Base-by-base conservation (phyloP, 2,113 vertebrate genomes). In the Callopanchax toddi region DNA sequence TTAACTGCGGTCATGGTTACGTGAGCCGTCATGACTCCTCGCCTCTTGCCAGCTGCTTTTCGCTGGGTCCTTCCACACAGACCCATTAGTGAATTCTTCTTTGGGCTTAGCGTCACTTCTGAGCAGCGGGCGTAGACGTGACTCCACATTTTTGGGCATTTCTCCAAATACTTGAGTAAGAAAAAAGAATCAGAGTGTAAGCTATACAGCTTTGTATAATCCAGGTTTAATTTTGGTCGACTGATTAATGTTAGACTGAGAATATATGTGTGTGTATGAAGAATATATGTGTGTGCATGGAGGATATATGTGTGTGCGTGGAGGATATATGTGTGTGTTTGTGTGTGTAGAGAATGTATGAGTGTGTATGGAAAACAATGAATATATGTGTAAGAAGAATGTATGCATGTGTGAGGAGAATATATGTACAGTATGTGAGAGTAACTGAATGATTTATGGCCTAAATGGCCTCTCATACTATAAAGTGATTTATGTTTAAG, bases 11-110 rank as follows among this genome's bases (percentile, higher is more conserved):
- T 90, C 83, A 71, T 74, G 83, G 86, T 84, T 86, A 78, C 84
- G 74, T 74, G 68, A 83, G 79, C 80, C 46, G 62, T 68, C 86
- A 60, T 66, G 81, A 81, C 85, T 86, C 72, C 45, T 67, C 60
- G 72, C 32, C 78, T 76, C 79, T 46, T 77, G 79, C 82, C 78
- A 84, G 78, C 76, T 78, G 65, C 70, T 67, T 76, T 83, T 71
- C 67, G 67, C 67, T 20, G 48, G 49, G 68, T 69, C 53, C 78
- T 71, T 81, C 82, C 84, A 68, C 54, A 45, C 81, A 81, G 71
- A 76, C 76, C 77, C 84, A 86, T 91, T 89, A 90, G 81, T 36
- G 63, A 78, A 90, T 89, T 91, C 86, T 80, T 88, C 65, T 45
- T 56, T 1, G n/a, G 72, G 83, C 86, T 89, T 88, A 91, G 65